phyloP scores from a whole-genome alignment of 2,888 invertebrate species.

The Lamellibrachia satsuma region DNA sequence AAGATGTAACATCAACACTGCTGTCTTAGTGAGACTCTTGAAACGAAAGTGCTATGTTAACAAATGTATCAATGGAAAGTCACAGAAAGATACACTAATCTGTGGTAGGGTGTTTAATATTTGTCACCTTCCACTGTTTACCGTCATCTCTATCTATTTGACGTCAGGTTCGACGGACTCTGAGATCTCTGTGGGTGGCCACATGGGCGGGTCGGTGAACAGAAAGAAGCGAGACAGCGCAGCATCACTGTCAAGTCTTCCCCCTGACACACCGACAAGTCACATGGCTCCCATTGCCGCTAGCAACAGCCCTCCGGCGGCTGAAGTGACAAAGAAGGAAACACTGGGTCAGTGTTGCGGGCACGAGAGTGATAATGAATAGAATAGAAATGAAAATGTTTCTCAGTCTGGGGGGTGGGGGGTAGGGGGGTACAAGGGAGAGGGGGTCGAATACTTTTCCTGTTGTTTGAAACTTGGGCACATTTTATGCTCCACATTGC shows the following conservation, averaged over 20 bases:
- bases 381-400: no score
- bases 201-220: not conserved
- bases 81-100: no score
- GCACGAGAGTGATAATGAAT: not conserved
- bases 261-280: not conserved
- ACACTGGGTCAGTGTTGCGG: not conserved
- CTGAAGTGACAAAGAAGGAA: not conserved
- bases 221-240: not conserved
- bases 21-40: no score
- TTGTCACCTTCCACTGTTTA: not conserved
- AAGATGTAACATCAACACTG: no score
- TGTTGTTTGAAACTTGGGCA: no score
- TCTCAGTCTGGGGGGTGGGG: no score
- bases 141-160: not conserved
- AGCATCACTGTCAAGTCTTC: not conserved
- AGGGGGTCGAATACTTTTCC: no score
- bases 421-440: no score
- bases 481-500: no score
- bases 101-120: no score
- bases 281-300: not conserved
- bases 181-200: conserved; percentile 46
- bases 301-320: not conserved
- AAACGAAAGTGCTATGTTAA: no score
- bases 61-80: no score
- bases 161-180: conserved; percentile 57